These are phyloP conservation scores for Helicolenus hilgendorfi DNA, from an alignment of 2,797 vertebrate species.

Conservation along the genomic window DNA sequence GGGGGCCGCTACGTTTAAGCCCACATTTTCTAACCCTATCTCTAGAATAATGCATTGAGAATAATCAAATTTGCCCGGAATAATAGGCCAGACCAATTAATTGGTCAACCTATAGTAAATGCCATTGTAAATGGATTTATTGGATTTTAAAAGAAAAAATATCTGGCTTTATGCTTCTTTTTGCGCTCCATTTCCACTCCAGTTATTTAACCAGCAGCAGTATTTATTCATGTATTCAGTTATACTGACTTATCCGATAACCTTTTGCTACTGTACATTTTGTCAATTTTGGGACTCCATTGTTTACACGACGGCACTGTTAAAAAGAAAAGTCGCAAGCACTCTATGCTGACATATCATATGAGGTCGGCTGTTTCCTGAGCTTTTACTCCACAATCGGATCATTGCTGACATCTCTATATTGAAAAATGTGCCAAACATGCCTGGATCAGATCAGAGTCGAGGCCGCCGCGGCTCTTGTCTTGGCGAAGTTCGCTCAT, in stretches of 20 bases:
- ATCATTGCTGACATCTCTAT: background rate
- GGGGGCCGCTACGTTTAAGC: too few relatives aligned
- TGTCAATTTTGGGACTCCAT: background rate
- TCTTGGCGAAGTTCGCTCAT: background rate
- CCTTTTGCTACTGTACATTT: background rate
- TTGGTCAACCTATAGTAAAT: too few relatives aligned
- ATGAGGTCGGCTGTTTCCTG: background rate
- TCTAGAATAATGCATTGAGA: too few relatives aligned
- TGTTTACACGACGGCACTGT: background rate
- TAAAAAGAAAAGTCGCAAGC: background rate
- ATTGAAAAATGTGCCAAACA: background rate
- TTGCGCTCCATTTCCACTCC: background rate
- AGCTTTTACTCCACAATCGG: background rate
- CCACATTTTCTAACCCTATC: too few relatives aligned
- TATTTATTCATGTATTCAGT: background rate
- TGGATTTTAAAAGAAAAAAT: too few relatives aligned
- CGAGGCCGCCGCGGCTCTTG: background rate
- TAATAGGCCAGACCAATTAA: too few relatives aligned
- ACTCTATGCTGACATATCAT: background rate
- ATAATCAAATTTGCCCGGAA: too few relatives aligned
- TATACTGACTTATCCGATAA: background rate
- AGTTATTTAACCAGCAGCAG: background rate
- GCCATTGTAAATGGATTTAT: too few relatives aligned
- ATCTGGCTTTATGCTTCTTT: background rate
- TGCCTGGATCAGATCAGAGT: constrained; percentile 9